Conservation (phyloP, 2,113 vertebrate species). For the Myrmophylax atrothorax region DNA sequence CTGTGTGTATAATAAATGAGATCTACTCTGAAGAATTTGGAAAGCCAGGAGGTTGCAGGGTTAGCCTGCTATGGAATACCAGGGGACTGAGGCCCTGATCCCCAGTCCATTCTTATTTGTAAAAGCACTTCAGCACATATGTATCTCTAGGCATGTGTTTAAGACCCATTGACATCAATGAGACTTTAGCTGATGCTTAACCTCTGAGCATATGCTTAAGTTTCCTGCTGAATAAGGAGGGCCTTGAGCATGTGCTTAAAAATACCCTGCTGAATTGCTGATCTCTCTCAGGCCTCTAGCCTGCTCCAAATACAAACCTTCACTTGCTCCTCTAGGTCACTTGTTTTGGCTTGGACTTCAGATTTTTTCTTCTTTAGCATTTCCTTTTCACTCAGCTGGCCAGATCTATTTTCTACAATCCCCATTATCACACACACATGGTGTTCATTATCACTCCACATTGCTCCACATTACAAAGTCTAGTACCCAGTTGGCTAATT, state of each 20-base stretch:
- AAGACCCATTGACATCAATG: conserved; percentile 67
- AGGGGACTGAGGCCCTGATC: conserved; percentile 62
- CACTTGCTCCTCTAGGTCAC: conserved; percentile 36
- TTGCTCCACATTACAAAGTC: conserved; percentile 63
- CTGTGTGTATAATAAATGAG: conserved; percentile 66
- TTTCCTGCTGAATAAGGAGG: conserved; percentile 50
- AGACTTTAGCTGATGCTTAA: conserved; percentile 70
- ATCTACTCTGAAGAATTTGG: conserved; percentile 61
- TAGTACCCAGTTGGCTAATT: conserved; percentile 71
- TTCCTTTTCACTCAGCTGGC: conserved; percentile 68
- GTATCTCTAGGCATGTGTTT: conserved; percentile 68
- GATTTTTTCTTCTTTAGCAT: conserved; percentile 50
- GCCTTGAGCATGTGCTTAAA: conserved; percentile 62
- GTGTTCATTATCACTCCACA: conserved; percentile 76
- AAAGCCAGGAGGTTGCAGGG: conserved; percentile 64
- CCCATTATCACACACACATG: conserved; percentile 73
- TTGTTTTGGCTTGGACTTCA: conserved; percentile 51
- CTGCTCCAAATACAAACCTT: conserved; percentile 3
- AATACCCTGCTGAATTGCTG: conserved; percentile 63
- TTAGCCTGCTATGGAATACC: conserved; percentile 62
- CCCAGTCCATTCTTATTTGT: conserved; percentile 63
- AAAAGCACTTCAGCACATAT: conserved; percentile 66
- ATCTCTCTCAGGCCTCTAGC: conserved; percentile 10
- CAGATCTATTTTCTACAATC: conserved; percentile 61
- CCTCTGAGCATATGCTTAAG: conserved; percentile 64